A percentile compares a stretch with the other conserved stretches of the same genome.
phyloP scores from a whole-genome alignment of 2,888 invertebrate species.

The Ornithoptera priamus region DNA sequence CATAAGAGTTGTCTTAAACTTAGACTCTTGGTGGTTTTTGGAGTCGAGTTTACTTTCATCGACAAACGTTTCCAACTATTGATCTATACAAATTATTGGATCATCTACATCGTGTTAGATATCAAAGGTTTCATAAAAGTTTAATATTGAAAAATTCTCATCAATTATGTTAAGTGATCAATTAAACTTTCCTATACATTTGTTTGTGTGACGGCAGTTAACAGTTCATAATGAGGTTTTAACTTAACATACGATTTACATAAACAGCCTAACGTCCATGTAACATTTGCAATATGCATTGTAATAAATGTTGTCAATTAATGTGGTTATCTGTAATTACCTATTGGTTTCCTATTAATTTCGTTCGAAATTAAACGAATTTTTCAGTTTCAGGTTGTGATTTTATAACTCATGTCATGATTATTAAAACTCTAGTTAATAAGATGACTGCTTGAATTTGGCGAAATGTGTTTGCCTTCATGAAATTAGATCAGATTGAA shows the following conservation, averaged over 20 bases:
- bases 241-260: slow-evolving; percentile 15
- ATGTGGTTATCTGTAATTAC: slow-evolving; percentile 21
- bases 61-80: too few species aligned
- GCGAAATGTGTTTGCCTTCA: too few species aligned
- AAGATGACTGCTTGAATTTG: too few species aligned
- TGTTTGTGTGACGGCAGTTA: slow-evolving; percentile 1
- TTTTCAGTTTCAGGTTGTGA: background rate
- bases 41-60: too few species aligned
- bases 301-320: slow-evolving; percentile 16
- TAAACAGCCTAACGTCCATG: slow-evolving; percentile 7
- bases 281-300: slow-evolving; percentile 12
- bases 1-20: too few species aligned
- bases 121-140: too few species aligned
- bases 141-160: background rate
- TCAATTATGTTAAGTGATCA: background rate
- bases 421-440: background rate
- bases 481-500: too few species aligned
- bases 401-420: background rate
- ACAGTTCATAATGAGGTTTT: background rate
- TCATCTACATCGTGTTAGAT: too few species aligned
- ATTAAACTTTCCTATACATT: background rate
- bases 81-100: too few species aligned
- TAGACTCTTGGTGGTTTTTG: too few species aligned
- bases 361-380: background rate
- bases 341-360: slow-evolving; percentile 3